Evolutionary conservation across 2,888 invertebrate species (phyloP), one percentile per base, ranked within the genome.

Genomic region (Pseudeuparius sepicola): DNA sequence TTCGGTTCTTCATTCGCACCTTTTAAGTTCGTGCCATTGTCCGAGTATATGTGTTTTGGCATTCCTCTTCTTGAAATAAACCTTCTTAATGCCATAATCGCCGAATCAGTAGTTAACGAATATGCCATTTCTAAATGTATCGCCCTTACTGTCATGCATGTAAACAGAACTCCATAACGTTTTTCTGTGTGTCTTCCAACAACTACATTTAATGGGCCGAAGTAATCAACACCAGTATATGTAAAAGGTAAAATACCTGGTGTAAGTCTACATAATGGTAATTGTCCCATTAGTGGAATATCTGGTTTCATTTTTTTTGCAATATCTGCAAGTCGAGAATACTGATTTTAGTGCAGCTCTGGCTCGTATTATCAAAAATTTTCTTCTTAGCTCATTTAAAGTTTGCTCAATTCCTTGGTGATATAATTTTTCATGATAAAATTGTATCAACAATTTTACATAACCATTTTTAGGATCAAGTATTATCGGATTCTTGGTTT

Each of bases 51-150:
- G 16, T 16, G 11, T 18, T 26, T 18, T 14, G 20, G 15, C 2
- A 4, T 13, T 16, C 33, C 26, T 33, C 32, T 26, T 7, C 32
- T 6, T 2, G 32, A 12, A 10, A 37, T 33, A 31, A 31, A n/a
- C n/a, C n/a, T n/a, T n/a, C n/a, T n/a, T n/a, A n/a, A n/a, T n/a
- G n/a, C n/a, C n/a, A n/a, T n/a, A 17, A 34, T 34, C 11, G 33
- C 27, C 15, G 16, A 14, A 25, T 31, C 18, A 5, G 38, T 34
- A 25, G 13, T 34, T 14, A 34, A 6, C 14, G 32, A 27, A 4
- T 29, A 34, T 3, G 37, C 34, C 3, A 37, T 29, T 37, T 37
- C 37, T 10, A 33, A 25, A 16, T 37, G 26, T 5, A 37, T 14
- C 10, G 25, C 29, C 24, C 30, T 24, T 12, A 16, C 30, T 4